These are phyloP conservation scores for Meteorus cinctellus DNA, from an alignment of 2,888 invertebrate species.

Conservation along the genomic window DNA sequence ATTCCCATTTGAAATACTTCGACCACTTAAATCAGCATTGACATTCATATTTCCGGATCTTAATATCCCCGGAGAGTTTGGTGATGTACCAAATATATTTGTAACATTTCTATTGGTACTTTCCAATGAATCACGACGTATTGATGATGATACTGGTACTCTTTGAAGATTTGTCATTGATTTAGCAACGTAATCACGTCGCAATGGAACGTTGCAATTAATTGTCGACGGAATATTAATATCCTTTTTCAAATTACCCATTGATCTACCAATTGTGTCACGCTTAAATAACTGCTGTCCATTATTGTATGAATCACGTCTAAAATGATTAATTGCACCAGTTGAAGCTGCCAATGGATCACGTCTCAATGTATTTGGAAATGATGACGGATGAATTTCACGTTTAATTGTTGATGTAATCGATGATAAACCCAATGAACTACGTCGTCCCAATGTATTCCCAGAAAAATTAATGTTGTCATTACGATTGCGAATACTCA, in stretches of 20 bases:
- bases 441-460: conserved; percentile 51
- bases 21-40: conserved; percentile 61
- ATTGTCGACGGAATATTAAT: conserved; percentile 44
- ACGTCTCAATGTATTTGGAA: conserved; percentile 80
- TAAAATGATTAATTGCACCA: conserved; percentile 64
- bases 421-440: conserved; percentile 63
- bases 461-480: conserved; percentile 53
- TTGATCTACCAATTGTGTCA: conserved; percentile 71
- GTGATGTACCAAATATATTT: conserved; percentile 56
- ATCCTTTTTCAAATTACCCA: conserved; percentile 68
- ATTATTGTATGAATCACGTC: conserved; percentile 59
- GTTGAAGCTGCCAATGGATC: conserved; percentile 75
- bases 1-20: conserved; percentile 58
- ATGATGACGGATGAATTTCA: conserved; percentile 82
- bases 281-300: conserved; percentile 70
- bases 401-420: conserved; percentile 75
- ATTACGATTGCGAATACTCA: conserved; percentile 49
- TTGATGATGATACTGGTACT: conserved; percentile 46
- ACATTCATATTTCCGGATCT: conserved; percentile 70
- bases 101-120: conserved; percentile 54
- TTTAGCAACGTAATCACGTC: conserved; percentile 70
- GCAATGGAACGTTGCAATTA: conserved; percentile 64
- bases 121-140: conserved; percentile 53
- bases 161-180: conserved; percentile 69
- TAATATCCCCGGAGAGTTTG: conserved; percentile 69